phyloP scores from a whole-genome alignment of 2,888 invertebrate species.

The Oligia strigilis region DNA sequence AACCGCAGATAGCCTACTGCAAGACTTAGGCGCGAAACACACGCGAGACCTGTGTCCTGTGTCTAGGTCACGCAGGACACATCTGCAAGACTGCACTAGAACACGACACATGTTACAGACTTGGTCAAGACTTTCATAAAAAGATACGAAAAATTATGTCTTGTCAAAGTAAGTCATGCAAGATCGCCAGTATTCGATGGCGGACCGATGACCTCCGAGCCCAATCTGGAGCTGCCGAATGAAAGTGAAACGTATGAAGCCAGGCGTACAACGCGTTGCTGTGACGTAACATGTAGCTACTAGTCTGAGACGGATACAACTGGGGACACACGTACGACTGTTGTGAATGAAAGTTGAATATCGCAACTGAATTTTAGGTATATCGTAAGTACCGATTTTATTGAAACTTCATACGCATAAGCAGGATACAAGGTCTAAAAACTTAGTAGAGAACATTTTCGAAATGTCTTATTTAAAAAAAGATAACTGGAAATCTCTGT shows the following conservation, averaged over 20 bases:
- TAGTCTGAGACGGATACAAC: conserved; percentile 1
- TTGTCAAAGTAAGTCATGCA: not conserved
- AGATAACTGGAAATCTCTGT: too few species aligned
- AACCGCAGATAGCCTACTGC: conserved; percentile 16
- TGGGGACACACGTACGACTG: not conserved
- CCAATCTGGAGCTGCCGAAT: conserved; percentile 7
- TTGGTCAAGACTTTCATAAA: not conserved
- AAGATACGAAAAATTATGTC: not conserved
- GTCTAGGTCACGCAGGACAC: conserved; percentile 30
- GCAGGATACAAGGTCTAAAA: too few species aligned
- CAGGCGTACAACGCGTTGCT: not conserved
- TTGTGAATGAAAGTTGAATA: not conserved
- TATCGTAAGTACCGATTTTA: too few species aligned
- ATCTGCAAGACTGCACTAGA: not conserved
- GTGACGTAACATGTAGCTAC: conserved; percentile 14
- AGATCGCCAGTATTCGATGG: conserved; percentile 2
- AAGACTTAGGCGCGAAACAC: too few species aligned
- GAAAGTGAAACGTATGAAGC: conserved; percentile 54
- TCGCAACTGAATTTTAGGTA: not conserved
- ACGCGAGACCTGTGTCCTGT: not conserved
- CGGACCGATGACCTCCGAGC: conserved; percentile 39
- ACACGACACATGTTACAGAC: not conserved
- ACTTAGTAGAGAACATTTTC: too few species aligned
- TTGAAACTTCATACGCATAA: too few species aligned
- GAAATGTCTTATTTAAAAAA: too few species aligned